Conservation (phyloP, 2,888 invertebrate genomes). For the Laothoe populi region DNA sequence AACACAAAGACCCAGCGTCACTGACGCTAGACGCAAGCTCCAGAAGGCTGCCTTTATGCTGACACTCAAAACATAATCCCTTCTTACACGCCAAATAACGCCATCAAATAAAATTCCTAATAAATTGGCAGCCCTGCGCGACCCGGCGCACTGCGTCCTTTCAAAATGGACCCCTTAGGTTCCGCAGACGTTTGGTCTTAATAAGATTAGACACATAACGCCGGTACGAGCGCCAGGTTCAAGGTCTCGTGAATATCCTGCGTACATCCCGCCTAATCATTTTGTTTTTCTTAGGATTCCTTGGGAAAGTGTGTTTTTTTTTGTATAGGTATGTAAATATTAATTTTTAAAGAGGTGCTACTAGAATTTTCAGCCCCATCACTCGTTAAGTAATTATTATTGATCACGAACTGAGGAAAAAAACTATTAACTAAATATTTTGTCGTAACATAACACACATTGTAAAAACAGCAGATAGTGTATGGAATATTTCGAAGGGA, state of each 20-base stretch:
- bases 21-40: too few species aligned
- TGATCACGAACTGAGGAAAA: too few species aligned
- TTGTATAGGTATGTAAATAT: too few species aligned
- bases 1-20: too few species aligned
- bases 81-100: neutral
- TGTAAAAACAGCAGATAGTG: too few species aligned
- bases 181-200: slow-evolving; percentile 29
- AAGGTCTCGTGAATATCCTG: slow-evolving; percentile 24
- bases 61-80: neutral
- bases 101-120: neutral
- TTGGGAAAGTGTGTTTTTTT: neutral
- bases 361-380: too few species aligned
- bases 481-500: too few species aligned
- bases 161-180: slow-evolving; percentile 27
- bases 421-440: too few species aligned
- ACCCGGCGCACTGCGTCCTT: slow-evolving; percentile 15
- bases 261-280: slow-evolving; percentile 19
- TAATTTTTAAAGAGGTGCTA: too few species aligned
- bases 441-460: too few species aligned
- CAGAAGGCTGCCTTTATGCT: neutral
- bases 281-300: slow-evolving; percentile 16
- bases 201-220: slow-evolving; percentile 32
- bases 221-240: slow-evolving; percentile 28
- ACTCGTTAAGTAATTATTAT: too few species aligned
- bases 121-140: slow-evolving; percentile 19